These are phyloP conservation scores for Lemur catta DNA, from an alignment of 2,797 vertebrate genomes.

Conservation along the genomic window DNA sequence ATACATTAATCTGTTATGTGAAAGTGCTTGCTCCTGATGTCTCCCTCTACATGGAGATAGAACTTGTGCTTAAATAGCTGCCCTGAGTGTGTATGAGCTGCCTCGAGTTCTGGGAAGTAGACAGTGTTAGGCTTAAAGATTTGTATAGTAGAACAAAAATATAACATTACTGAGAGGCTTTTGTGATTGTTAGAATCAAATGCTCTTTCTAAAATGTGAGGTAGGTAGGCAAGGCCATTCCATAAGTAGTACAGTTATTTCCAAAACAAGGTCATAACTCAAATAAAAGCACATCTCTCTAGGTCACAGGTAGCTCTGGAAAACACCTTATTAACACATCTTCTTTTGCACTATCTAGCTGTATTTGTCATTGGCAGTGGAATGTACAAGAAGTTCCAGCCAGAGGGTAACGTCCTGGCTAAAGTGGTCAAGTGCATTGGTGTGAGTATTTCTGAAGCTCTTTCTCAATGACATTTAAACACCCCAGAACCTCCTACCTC, in stretches of 20 bases:
- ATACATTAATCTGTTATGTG: background rate
- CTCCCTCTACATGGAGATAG: background rate
- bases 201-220: background rate
- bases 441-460: constrained; percentile 84
- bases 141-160: background rate
- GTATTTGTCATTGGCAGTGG: constrained; percentile 92
- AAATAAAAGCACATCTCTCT: background rate
- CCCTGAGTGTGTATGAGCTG: background rate
- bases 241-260: background rate
- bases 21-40: background rate
- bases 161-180: background rate
- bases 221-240: background rate
- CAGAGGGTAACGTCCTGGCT: constrained; percentile 93
- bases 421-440: constrained; percentile 91
- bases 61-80: background rate
- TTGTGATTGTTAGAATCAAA: background rate
- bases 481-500: background rate
- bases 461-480: accelerated
- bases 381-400: constrained; percentile 94
- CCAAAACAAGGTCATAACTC: background rate
- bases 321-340: background rate
- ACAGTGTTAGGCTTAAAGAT: background rate
- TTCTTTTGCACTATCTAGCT: constrained; percentile 83
- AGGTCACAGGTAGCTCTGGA: background rate
- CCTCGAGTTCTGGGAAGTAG: background rate